Evolutionary conservation across 53 echinoderm and acorn worm species (phyloP).

Genomic region (Holothuria leucospilota): DNA sequence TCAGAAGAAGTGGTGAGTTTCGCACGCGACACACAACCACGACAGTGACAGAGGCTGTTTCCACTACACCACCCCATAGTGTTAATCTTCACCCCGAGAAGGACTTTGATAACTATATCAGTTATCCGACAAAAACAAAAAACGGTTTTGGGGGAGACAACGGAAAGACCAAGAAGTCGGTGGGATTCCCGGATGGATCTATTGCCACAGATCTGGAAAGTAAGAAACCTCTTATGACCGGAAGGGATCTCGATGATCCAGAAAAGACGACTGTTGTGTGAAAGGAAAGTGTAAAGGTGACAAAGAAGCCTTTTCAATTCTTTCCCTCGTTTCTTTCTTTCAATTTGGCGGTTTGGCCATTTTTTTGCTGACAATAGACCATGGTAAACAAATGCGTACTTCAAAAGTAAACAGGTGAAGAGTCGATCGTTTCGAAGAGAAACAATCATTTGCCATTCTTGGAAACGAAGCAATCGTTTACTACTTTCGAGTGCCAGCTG

Average conservation of each 20-base stretch:
- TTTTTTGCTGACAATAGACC: no score
- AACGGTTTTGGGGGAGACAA: constrained; percentile 20
- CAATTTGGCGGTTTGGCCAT: no score
- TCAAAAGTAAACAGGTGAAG: no score
- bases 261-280: constrained; percentile 40
- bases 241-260: not conserved
- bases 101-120: constrained; percentile 38
- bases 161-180: constrained; percentile 32
- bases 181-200: constrained; percentile 16
- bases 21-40: constrained; percentile 82
- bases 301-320: no score
- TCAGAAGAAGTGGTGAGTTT: constrained; percentile 82
- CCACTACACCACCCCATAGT: constrained; percentile 67
- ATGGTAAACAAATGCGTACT: no score
- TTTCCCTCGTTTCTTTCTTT: no score
- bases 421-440: no score
- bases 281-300: not conserved
- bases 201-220: constrained; percentile 26
- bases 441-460: no score
- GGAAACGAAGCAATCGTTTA: no score
- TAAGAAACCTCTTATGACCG: constrained; percentile 25
- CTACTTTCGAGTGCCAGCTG: no score
- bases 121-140: constrained; percentile 6
- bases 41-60: constrained; percentile 84
- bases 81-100: constrained; percentile 40